phyloP scores from a whole-genome alignment of 2,797 vertebrate species.

The Eulemur coronatus region DNA sequence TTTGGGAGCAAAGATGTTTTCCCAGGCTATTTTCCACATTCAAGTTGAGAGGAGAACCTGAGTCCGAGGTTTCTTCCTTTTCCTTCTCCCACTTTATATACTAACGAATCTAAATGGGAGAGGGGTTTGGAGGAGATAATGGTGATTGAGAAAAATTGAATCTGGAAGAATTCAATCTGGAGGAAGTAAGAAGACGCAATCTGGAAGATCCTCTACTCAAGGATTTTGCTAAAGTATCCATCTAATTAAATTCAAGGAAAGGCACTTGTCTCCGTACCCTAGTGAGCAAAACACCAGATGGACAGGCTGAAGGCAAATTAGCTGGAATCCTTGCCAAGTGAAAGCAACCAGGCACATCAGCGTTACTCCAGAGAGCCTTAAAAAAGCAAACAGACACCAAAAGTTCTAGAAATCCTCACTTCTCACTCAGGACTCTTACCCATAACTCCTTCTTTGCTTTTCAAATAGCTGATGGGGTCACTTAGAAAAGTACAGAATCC shows the following conservation, averaged over 20 bases:
- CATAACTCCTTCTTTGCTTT: not conserved
- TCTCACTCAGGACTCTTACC: not conserved
- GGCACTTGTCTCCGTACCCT: not conserved
- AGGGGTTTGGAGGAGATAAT: not conserved
- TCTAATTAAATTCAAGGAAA: not conserved
- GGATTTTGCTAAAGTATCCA: not conserved
- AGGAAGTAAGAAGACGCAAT: not conserved
- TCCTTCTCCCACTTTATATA: not conserved
- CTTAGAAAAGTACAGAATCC: not conserved
- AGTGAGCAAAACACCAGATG: not conserved
- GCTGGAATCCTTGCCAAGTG: not conserved
- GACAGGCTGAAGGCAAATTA: not conserved
- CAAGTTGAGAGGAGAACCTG: not conserved
- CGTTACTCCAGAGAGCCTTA: not conserved
- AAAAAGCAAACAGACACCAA: not conserved
- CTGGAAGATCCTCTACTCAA: not conserved
- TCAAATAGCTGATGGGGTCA: not conserved
- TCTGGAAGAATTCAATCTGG: not conserved
- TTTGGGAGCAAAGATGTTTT: not conserved
- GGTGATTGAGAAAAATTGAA: not conserved
- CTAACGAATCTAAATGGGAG: not conserved
- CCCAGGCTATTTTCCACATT: not conserved
- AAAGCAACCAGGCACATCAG: not conserved
- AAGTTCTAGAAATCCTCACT: not conserved
- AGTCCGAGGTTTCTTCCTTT: not conserved